Base-by-base conservation (phyloP, 2,113 vertebrate genomes). In the Pomatorhinus ruficollis region DNA sequence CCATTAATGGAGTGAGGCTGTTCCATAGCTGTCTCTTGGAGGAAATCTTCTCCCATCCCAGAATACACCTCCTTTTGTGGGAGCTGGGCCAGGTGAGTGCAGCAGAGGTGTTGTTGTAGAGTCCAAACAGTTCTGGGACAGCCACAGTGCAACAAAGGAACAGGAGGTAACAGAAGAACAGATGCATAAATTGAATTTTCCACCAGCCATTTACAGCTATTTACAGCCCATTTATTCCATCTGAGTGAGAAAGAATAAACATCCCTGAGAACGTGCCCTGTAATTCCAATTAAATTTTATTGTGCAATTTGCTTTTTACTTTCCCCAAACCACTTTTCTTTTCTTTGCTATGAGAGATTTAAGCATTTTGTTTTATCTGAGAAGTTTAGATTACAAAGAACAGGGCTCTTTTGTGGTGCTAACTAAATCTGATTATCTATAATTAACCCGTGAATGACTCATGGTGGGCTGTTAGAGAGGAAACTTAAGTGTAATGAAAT, bases 271-370 rank as follows among this genome's bases (percentile, higher is more conserved):
- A 91, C 52, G 42, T 79, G 89, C 65, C 82, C 82, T 93, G 89
- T 95, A 89, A 95, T 95, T 96, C 90, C 89, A 95, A 91, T 95
- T 94, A 91, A 79, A 95, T 95, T 94, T 92, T 94, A 93, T 91
- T 95, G 89, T 94, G 82, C 59, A 91, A 80, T 95, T 95, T 80
- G 66, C 84, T 85, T 75, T 93, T 84, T 87, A 64, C 65, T 89
- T 91, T 33, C 54, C 63, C 12, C 10, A 40, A 91, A 75, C 37
- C 56, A 44, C 35, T 12, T 79, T 60, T 53, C 37, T 78, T 44
- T 39, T 45, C 80, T 56, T 79, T 47, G 5, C 49, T 89, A 37
- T 50, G 45, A 56, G 70, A 87, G 21, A 80, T 83, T 87, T 63
- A 89, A 90, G 45, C 66, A 66, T 90, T 95, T 69, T 50, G 24